Conservation (phyloP, 2,797 vertebrate species). For the Squalus acanthias region DNA sequence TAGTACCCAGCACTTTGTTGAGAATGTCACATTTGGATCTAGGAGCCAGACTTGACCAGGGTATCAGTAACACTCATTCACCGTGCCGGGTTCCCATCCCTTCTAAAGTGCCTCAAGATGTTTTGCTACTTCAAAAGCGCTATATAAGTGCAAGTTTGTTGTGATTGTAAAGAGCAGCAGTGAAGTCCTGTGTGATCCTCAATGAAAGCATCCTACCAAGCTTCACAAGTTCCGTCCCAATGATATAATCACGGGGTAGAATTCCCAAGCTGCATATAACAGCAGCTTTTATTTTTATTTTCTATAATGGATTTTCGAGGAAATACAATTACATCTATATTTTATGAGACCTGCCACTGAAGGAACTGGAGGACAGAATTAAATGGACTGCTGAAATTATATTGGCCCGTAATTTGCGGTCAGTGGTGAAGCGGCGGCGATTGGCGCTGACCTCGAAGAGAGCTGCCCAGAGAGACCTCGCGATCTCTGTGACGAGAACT, state of each 20-base stretch:
- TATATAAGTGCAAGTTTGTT: neutral
- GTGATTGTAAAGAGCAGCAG: neutral
- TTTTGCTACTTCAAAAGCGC: neutral
- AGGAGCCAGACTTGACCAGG: neutral
- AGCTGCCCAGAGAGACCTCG: too few relatives aligned
- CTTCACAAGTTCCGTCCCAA: neutral
- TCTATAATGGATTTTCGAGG: neutral
- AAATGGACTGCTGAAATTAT: neutral
- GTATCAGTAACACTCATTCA: neutral
- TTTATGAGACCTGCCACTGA: too few relatives aligned
- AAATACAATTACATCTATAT: neutral
- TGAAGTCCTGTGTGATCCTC: neutral
- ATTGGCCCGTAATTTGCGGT: too few relatives aligned
- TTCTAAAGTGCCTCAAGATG: constrained; percentile 29
- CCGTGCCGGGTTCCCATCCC: neutral
- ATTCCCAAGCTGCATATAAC: neutral
- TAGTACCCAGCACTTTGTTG: neutral
- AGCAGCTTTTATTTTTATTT: neutral
- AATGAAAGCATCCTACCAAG: neutral
- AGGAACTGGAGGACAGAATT: neutral
- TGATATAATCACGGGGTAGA: neutral
- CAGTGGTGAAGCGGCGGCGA: too few relatives aligned
- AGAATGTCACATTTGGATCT: neutral
- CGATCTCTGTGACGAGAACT: too few relatives aligned
- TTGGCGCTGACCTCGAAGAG: too few relatives aligned